Evolutionary conservation across 2,797 vertebrate species (phyloP).

Genomic region (Falco novaeseelandiae): DNA sequence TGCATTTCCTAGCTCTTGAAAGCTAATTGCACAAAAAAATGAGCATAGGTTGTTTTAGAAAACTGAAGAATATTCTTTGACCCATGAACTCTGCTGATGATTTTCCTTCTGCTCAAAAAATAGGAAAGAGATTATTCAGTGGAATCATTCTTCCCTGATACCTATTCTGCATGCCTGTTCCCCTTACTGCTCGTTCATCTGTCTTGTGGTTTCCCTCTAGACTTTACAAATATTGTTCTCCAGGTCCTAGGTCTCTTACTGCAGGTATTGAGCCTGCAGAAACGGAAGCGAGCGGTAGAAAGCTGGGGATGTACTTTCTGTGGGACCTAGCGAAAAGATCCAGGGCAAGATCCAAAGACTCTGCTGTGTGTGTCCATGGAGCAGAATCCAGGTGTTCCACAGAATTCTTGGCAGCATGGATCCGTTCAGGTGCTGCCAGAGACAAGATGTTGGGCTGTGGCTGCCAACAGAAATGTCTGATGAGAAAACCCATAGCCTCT

Average conservation of each 20-base stretch:
- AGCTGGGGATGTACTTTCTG: neutral
- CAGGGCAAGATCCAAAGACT: neutral
- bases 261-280: neutral
- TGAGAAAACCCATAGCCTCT: neutral
- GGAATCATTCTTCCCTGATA: neutral
- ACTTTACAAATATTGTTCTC: neutral
- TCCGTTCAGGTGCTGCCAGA: neutral
- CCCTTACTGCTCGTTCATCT: neutral
- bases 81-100: neutral
- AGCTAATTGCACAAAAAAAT: neutral
- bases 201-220: neutral
- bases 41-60: conserved; percentile 14
- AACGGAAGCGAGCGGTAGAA: neutral
- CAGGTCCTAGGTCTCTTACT: neutral
- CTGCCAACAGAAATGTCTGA: neutral
- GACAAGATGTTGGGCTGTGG: neutral
- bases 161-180: neutral
- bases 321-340: neutral
- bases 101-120: neutral
- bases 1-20: conserved; percentile 16
- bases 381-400: neutral
- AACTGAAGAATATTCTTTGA: neutral
- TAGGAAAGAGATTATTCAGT: neutral
- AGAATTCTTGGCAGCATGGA: neutral
- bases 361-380: neutral